Conservation (phyloP, 2,888 invertebrate genomes). For the Halictus quadricinctus region DNA sequence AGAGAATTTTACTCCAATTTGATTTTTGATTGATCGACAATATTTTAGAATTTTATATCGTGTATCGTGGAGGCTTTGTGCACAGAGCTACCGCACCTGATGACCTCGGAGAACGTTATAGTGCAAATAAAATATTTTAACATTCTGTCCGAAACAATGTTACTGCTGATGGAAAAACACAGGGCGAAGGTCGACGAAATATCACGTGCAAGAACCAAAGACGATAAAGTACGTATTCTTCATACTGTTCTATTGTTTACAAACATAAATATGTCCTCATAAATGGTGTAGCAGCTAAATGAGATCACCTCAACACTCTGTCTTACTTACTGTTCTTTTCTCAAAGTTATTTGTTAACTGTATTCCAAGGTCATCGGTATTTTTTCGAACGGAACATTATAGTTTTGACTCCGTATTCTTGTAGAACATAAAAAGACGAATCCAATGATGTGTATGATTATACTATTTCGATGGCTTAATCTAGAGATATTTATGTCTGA, state of each 20-base stretch:
- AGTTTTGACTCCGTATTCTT: too few relatives aligned
- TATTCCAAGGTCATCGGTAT: neutral
- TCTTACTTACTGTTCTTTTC: neutral
- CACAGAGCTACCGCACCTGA: conserved; percentile 15
- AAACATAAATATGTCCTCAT: neutral
- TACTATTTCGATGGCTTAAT: too few relatives aligned
- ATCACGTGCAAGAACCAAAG: too few relatives aligned
- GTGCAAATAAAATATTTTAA: conserved; percentile 18
- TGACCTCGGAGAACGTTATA: neutral
- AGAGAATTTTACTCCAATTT: neutral
- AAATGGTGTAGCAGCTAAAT: neutral
- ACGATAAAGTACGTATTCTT: conserved; percentile 4
- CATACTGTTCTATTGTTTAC: neutral
- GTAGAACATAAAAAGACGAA: too few relatives aligned
- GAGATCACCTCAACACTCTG: neutral
- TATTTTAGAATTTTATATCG: conserved; percentile 24
- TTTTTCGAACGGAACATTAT: neutral
- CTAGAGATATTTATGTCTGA: too few relatives aligned
- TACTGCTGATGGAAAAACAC: neutral
- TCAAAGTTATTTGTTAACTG: neutral
- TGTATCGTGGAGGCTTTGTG: conserved; percentile 15
- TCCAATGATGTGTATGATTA: too few relatives aligned
- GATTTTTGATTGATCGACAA: neutral
- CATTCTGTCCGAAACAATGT: neutral
- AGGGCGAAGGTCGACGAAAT: neutral